Percentiles rank a stretch among this genome's conserved stretches.
Evolutionary conservation across 2,113 vertebrate species (phyloP).

Genomic region (Ammodytes dubius): DNA sequence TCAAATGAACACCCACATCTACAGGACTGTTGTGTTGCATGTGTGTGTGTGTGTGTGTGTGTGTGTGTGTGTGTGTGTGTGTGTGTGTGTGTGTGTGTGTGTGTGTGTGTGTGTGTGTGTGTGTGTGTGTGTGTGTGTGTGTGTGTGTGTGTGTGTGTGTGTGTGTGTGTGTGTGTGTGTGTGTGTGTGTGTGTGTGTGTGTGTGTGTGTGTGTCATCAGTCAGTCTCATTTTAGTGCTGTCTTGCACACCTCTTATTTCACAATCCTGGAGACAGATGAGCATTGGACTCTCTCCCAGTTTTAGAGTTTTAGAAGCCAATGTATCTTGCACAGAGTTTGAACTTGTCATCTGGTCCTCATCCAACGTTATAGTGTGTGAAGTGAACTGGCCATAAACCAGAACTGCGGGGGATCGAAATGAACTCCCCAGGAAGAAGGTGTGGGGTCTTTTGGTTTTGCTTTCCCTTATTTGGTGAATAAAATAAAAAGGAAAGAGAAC

Average conservation of each 20-base stretch:
- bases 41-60: neutral
- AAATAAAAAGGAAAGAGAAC: neutral
- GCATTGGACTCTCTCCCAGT: slow-evolving; percentile 29
- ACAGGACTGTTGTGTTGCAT: slow-evolving; percentile 8
- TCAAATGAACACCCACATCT: neutral
- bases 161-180: neutral
- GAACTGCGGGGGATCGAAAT: neutral
- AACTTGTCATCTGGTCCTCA: slow-evolving; percentile 45
- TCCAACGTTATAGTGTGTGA: neutral
- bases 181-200: neutral
- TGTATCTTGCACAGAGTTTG: neutral
- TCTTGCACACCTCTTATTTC: slow-evolving; percentile 21
- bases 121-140: too few species aligned
- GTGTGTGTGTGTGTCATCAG: neutral
- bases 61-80: too few species aligned
- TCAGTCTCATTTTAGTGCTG: neutral
- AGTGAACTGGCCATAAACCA: neutral
- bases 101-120: too few species aligned
- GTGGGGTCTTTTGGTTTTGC: neutral
- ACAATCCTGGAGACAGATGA: slow-evolving; percentile 31
- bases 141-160: slow-evolving; percentile 17
- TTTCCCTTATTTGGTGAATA: neutral
- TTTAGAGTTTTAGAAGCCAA: neutral
- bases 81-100: neutral
- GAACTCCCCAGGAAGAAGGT: too few species aligned